Base-by-base conservation (phyloP, 2,888 invertebrate genomes). In the Athrips mouffetella region DNA sequence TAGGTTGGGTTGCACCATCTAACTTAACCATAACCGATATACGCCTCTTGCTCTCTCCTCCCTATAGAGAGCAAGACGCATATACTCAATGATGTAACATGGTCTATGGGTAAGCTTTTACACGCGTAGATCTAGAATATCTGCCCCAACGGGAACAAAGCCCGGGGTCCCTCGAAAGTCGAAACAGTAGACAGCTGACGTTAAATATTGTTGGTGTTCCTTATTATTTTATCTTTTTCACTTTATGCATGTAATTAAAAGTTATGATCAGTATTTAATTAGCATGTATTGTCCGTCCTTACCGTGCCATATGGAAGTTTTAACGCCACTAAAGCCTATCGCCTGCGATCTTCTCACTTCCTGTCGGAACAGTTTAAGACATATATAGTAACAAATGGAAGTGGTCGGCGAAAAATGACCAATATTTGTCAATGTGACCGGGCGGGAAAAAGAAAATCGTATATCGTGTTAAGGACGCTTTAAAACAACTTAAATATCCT, bases 351-450 rank as follows among this genome's bases (percentile, higher is more conserved):
- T 44, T n/a, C 29, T 13, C 16, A 41, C 31, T 44, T 44, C 30
- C 44, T 44, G 30, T 11, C 44, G 30, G 11, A 16, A 41, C 27
- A 16, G 29, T 41, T 25, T 41, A 41, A 41, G 23, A 20, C 16
- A 44, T 30, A 21, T 44, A 44, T 13, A n/a, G 51, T 55, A 53
- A 67, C 62, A 67, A 69, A 70, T 65, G 63, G 44, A 48, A 57
- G 53, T 58, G 60, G 63, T 60, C 53, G 59, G 53, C 31, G 61
- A 52, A 60, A 62, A 37, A 59, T 60, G 57, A 58, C 52, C 51
- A 56, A 52, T 49, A 66, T 65, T 62, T 67, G 59, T 67, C 57
- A 58, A 58, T 53, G 48, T 45, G 52, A 48, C 47, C 47, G 48
- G 30, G 46, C 58, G 49, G 42, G 25, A 53, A 58, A 60, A 60